phyloP scores from a whole-genome alignment of 2,113 vertebrate species.

The Oriolus oriolus region DNA sequence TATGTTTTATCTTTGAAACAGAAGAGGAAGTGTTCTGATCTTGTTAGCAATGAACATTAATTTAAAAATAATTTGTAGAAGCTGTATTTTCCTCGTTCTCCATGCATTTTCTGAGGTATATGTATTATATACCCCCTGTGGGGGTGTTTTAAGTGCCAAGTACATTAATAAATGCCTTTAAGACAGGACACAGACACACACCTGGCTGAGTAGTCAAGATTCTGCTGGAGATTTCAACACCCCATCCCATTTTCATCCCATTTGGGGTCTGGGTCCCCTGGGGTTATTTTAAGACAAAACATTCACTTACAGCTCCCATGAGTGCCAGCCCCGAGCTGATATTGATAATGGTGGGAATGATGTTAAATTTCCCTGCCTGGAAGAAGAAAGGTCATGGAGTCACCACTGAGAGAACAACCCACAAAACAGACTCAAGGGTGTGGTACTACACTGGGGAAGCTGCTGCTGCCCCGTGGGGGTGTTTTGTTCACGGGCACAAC shows the following conservation, averaged over 20 bases:
- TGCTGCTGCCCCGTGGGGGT: neutral
- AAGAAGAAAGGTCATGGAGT: slow-evolving; percentile 6
- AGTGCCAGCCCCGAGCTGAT: slow-evolving; percentile 89
- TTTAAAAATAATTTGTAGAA: neutral
- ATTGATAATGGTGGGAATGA: slow-evolving; percentile 90
- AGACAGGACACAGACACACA: neutral
- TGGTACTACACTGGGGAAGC: neutral
- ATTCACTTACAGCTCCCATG: slow-evolving; percentile 87
- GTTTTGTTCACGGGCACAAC: neutral
- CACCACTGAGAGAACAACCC: neutral
- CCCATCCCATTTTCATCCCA: neutral
- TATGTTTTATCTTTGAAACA: neutral
- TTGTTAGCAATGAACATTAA: neutral
- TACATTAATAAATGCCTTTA: neutral
- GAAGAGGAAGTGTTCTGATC: neutral
- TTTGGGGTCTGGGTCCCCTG: neutral
- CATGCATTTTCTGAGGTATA: neutral
- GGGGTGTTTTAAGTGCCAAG: neutral
- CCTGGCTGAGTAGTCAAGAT: neutral
- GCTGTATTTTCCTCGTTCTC: neutral
- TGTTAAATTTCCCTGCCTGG: slow-evolving; percentile 94
- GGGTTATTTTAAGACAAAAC: neutral
- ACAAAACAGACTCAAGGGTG: neutral
- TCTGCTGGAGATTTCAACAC: neutral
- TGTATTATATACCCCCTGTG: neutral